Conservation (phyloP, 2,113 vertebrate genomes). For the Phasianus colchicus region DNA sequence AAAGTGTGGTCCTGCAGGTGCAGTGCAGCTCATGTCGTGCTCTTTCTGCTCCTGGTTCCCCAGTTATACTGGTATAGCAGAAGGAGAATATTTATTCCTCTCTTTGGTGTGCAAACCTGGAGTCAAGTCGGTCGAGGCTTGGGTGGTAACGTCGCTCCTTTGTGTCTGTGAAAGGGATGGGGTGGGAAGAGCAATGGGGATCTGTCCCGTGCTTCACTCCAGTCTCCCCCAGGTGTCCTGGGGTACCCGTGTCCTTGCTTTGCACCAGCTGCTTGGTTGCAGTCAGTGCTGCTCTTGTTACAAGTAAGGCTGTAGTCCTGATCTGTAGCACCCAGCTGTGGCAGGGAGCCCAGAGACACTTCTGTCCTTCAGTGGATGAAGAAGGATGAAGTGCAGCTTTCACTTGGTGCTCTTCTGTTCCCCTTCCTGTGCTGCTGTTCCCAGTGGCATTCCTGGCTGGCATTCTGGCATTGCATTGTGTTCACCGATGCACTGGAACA, state of each 20-base stretch:
- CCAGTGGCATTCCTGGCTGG: accelerated
- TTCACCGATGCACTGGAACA: background rate
- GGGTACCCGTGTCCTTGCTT: background rate
- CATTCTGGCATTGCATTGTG: accelerated
- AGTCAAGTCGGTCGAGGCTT: background rate
- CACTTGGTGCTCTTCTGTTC: background rate
- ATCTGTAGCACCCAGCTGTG: background rate
- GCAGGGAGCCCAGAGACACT: background rate
- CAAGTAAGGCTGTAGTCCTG: background rate
- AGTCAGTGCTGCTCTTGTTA: background rate
- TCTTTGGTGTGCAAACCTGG: background rate
- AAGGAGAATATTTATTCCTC: background rate
- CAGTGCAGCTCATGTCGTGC: background rate
- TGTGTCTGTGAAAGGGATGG: background rate
- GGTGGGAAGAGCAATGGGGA: accelerated
- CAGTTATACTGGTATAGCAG: background rate
- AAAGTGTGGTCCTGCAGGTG: background rate
- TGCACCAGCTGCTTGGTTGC: background rate
- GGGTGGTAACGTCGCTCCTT: background rate
- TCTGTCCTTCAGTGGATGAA: accelerated
- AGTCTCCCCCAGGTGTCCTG: background rate
- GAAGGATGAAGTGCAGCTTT: background rate
- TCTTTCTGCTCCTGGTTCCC: background rate
- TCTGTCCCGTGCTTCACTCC: background rate
- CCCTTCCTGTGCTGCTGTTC: background rate